A percentile compares a stretch with the other conserved stretches of the same genome.
Conservation (phyloP, 2,888 invertebrate genomes). For the Phengaris arion region DNA sequence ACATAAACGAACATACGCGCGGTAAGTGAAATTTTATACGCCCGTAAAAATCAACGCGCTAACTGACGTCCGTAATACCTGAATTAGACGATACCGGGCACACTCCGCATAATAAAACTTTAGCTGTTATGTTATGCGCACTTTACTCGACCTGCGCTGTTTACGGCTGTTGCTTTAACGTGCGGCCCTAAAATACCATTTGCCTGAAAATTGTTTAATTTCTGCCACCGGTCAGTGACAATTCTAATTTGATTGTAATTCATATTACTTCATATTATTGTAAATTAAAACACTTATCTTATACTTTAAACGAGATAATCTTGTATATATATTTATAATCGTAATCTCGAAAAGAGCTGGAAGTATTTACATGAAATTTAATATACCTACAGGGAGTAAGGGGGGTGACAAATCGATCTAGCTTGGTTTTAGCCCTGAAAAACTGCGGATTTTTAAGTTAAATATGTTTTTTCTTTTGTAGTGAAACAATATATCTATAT, state of each 20-base stretch:
- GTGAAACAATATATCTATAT: no score
- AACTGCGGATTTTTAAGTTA: no score
- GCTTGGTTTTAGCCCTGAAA: no score
- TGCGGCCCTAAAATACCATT: not conserved
- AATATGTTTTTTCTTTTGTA: no score
- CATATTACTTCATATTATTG: not conserved
- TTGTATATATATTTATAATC: no score
- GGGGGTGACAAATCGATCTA: no score
- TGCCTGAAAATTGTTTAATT: constrained; percentile 7
- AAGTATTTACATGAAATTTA: no score
- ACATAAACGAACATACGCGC: constrained; percentile 34
- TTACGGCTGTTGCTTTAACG: not conserved
- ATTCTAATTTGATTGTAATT: not conserved
- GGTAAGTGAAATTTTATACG: constrained; percentile 68
- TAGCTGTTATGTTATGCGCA: constrained; percentile 12
- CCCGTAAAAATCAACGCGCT: constrained; percentile 60
- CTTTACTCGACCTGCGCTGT: constrained; percentile 2
- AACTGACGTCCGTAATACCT: constrained; percentile 34
- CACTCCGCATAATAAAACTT: constrained; percentile 25
- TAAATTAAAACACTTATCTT: no score
- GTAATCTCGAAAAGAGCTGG: no score
- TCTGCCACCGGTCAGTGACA: not conserved
- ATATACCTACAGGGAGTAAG: no score
- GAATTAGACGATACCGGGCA: constrained; percentile 26
- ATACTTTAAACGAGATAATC: no score